phyloP scores from a whole-genome alignment of 2,888 invertebrate genomes.

The Lumbricus terrestris region DNA sequence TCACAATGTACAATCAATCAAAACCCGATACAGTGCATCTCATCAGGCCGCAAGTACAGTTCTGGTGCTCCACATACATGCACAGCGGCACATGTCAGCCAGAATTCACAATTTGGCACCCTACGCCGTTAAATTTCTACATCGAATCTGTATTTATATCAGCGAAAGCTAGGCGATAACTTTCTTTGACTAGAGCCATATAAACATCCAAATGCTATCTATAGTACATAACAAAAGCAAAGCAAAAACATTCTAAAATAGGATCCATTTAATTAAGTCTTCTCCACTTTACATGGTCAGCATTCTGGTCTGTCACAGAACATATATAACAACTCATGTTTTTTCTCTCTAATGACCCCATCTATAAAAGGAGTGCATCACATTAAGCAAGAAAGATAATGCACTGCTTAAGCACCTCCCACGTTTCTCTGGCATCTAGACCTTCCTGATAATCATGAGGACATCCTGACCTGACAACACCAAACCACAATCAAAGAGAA shows the following conservation, averaged over 20 bases:
- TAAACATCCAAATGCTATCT: not conserved
- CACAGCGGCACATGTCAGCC: not conserved
- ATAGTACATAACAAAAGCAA: no score
- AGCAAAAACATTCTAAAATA: not conserved
- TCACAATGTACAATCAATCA: not conserved
- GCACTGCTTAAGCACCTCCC: no score
- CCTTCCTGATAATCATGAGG: no score
- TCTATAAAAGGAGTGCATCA: not conserved
- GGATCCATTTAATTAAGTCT: no score
- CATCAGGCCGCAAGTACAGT: not conserved
- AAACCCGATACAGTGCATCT: not conserved
- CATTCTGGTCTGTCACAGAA: not conserved
- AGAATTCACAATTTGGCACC: not conserved
- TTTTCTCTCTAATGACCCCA: not conserved
- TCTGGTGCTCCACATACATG: no score
- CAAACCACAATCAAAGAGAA: no score
- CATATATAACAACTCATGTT: not conserved
- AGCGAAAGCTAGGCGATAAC: not conserved
- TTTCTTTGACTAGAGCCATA: not conserved
- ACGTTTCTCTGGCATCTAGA: no score
- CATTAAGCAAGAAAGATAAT: no score
- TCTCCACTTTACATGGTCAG: no score
- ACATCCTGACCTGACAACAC: no score
- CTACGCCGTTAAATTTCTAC: not conserved
- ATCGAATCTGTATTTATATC: not conserved